phyloP scores from a whole-genome alignment of 2,797 vertebrate species.

The Notoglanidium macrostoma region DNA sequence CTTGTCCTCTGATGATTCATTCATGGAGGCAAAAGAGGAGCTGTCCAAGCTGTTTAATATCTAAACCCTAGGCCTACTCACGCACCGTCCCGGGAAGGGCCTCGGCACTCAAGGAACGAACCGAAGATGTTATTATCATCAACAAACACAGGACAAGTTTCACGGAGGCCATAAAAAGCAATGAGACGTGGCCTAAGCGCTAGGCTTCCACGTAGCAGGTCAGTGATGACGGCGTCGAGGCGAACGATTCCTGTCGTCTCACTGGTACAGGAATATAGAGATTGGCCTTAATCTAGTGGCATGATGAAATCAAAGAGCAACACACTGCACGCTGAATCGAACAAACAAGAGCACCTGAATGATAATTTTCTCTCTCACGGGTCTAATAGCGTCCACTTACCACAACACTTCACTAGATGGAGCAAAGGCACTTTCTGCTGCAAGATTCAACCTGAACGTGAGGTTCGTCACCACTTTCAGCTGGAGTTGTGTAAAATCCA shows the following conservation, averaged over 20 bases:
- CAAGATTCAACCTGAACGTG: not conserved
- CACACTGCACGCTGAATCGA: constrained; percentile 46
- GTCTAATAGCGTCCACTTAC: constrained; percentile 51
- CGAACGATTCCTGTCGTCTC: constrained; percentile 25
- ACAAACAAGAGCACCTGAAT: constrained; percentile 33
- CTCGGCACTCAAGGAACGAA: not conserved
- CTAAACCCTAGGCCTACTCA: constrained; percentile 61
- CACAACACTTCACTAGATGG: constrained; percentile 76
- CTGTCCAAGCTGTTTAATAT: constrained; percentile 67
- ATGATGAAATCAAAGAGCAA: constrained; percentile 75
- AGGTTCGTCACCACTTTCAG: not conserved
- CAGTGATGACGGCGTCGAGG: not conserved
- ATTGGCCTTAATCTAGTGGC: constrained; percentile 50
- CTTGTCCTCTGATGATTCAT: constrained; percentile 75
- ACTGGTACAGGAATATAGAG: constrained; percentile 49
- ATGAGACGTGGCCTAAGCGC: not conserved
- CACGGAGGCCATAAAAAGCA: not conserved
- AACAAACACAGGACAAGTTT: constrained; percentile 3
- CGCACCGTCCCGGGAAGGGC: constrained; percentile 26
- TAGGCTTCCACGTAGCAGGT: not conserved
- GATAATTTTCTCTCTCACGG: not conserved
- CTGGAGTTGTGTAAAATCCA: not conserved
- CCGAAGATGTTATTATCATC: constrained; percentile 10
- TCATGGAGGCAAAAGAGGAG: constrained; percentile 75
- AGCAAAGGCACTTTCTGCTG: constrained; percentile 64